Evolutionary conservation across 1,140 invertebrate species (phyloP), one percentile per base, ranked within the genome.

Genomic region (Yoshiicerus persimilis): DNA sequence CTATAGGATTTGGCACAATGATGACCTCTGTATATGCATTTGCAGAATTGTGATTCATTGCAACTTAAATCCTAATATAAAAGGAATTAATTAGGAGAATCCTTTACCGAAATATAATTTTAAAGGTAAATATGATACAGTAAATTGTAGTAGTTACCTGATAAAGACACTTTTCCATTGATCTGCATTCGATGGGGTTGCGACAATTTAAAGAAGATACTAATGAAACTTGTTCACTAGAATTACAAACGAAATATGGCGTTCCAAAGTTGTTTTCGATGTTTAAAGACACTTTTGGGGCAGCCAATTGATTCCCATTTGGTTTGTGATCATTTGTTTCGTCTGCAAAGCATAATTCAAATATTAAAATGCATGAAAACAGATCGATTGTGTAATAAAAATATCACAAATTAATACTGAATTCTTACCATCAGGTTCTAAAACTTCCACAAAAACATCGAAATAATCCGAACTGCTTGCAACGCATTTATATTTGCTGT

Each of bases 401-500:
- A 8, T 70, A 30, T 10, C 0, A 32, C 27, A 36, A 11, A 27
- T 6, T 8, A 4, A 16, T 27, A 0, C 6, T 30, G n/a, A n/a
- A n/a, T 11, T 70, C 27, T 38, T 38, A 80, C 75, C 36, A 13
- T 16, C n/a, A 0, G 64, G 64, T 77, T 70, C 75, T 56, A 83
- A 20, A 41, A 88, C 36, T n/a, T 47, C 13, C 0, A 88, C 70
- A 38, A 86, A 47, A 20, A 88, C 84, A 56, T 86, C 41, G 27
- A 83, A 84, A 38, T 84, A 70, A 6, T 75, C 56, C 23, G 84
- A 83, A 27, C 83, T 88, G 20, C 30, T 77, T 10, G 88, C 84
- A 25, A 88, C 41, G n/a, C 88, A 88, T 84, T 88, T 86, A n/a
- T 88, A 88, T 39, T 88, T 86, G 77, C 88, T 85, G 8, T 16